phyloP scores from a whole-genome alignment of 2,797 vertebrate species.

The Myotis vivesi region DNA sequence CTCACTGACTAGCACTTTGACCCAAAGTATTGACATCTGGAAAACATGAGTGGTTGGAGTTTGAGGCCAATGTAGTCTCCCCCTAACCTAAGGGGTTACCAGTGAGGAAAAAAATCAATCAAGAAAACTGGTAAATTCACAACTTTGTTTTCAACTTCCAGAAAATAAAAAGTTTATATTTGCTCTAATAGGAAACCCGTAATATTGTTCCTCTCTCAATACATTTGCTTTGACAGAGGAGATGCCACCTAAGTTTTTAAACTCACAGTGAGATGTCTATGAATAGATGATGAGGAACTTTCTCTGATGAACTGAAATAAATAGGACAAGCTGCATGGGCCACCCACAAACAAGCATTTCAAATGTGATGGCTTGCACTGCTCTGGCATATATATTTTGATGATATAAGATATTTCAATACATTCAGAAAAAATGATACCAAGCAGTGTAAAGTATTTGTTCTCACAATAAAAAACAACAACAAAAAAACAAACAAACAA shows the following conservation, averaged over 20 bases:
- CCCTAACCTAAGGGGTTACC: neutral
- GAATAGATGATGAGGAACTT: neutral
- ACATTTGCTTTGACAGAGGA: neutral
- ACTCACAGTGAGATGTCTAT: neutral
- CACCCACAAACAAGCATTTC: neutral
- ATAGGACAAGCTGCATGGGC: neutral
- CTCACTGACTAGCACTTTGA: neutral
- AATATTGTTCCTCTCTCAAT: neutral
- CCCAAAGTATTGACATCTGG: neutral
- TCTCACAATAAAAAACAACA: neutral
- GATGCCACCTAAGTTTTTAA: neutral
- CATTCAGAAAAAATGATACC: conserved; percentile 35
- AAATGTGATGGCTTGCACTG: neutral
- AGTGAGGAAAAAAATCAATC: neutral
- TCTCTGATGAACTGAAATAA: conserved; percentile 33
- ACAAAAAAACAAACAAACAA: too few species aligned
- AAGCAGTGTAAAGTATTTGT: conserved; percentile 39
- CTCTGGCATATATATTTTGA: neutral
- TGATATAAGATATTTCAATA: neutral
- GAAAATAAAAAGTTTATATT: neutral
- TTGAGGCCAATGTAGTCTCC: neutral
- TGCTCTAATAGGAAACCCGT: neutral
- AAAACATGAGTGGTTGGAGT: neutral
- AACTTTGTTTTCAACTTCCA: neutral
- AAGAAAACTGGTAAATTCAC: neutral